A percentile compares a stretch with the other conserved stretches of the same genome.
Evolutionary conservation across 2,888 invertebrate species (phyloP).

Genomic region (Ypsolopha scabrella): DNA sequence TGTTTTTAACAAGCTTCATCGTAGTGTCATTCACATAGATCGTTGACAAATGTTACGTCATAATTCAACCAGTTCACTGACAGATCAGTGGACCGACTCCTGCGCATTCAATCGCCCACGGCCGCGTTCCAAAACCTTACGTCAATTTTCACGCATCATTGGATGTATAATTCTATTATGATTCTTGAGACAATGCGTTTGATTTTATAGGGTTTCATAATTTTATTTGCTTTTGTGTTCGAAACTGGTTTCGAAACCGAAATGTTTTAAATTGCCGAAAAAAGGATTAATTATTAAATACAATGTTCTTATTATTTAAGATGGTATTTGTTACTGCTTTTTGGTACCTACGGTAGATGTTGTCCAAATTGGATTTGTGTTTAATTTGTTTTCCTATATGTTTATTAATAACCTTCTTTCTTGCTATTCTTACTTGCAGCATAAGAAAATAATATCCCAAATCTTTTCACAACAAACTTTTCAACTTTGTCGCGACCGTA

Average conservation of each 20-base stretch:
- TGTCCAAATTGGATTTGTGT: no score
- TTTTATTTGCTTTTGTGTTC: neutral
- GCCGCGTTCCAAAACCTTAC: neutral
- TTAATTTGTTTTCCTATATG: no score
- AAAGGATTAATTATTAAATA: no score
- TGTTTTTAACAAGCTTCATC: conserved; percentile 1
- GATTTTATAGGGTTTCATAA: neutral
- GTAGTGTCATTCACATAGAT: conserved; percentile 31
- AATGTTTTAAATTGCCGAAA: no score
- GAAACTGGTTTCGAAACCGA: no score
- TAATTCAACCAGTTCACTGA: conserved; percentile 50
- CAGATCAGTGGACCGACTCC: conserved; percentile 51
- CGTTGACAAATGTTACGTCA: conserved; percentile 49
- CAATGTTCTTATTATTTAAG: no score
- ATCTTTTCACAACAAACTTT: no score
- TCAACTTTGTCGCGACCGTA: neutral
- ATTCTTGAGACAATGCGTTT: conserved; percentile 12
- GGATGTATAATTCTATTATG: conserved; percentile 2
- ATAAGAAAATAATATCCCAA: no score
- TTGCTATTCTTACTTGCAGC: no score
- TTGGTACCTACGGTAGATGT: no score
- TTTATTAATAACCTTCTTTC: no score
- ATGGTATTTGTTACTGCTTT: no score
- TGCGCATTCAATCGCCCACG: conserved; percentile 53
- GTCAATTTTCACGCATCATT: neutral